Percentiles rank a stretch among this genome's conserved stretches.
Evolutionary conservation across 2,797 vertebrate genomes (phyloP).

Genomic region (Iguana delicatissima): DNA sequence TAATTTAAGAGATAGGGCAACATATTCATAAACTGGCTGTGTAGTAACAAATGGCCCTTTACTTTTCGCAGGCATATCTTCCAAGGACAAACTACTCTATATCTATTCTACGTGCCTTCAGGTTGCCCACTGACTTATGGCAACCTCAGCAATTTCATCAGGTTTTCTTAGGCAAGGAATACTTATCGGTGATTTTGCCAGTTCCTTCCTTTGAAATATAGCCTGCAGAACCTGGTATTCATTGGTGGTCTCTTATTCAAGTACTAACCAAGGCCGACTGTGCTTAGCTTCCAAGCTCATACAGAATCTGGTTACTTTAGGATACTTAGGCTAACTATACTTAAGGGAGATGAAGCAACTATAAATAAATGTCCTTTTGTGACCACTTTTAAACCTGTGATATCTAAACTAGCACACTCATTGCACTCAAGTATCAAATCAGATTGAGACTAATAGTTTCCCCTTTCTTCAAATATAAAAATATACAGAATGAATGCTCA

Average conservation of each 20-base stretch:
- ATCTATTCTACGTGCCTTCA: not conserved
- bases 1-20: not conserved
- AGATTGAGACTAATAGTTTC: not conserved
- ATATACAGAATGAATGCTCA: not conserved
- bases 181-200: too few species aligned
- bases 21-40: not conserved
- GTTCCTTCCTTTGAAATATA: too few species aligned
- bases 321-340: too few species aligned
- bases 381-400: not conserved
- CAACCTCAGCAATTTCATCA: too few species aligned
- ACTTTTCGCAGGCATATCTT: not conserved
- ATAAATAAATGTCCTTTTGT: not conserved
- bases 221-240: too few species aligned
- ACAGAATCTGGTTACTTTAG: too few species aligned
- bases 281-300: too few species aligned
- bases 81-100: not conserved
- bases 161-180: too few species aligned
- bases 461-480: not conserved
- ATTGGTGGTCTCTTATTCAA: too few species aligned
- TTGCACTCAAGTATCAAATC: not conserved
- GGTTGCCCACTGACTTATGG: too few species aligned
- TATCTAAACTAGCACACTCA: not conserved
- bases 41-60: not conserved
- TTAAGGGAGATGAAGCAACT: not conserved
- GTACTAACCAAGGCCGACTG: too few species aligned